Evolutionary conservation across 2,797 vertebrate genomes (phyloP), one percentile per base, ranked within the genome.

Genomic region (Tenualosa thibaudeaui): DNA sequence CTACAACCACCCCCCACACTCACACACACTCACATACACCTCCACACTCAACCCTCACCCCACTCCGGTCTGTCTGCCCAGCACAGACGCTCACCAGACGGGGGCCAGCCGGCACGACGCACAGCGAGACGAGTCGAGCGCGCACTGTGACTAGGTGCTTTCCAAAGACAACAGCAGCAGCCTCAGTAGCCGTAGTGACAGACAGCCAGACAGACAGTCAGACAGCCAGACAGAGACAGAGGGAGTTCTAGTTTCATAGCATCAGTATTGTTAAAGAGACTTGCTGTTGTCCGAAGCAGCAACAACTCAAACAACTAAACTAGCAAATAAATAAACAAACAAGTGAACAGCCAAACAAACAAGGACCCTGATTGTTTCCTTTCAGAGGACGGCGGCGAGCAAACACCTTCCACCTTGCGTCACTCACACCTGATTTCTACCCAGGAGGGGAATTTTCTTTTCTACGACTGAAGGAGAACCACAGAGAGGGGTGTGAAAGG

Each of bases 31-130:
- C 31, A 31, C 31, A 31, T 31, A 31, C 60, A 62, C 60, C 60
- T n/a, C 5, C 60, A 62, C 60, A 22, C 60, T n/a, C 60, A 31
- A 31, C 31, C 31, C 31, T 31, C 26, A 31, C 65, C 26, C 26
- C 31, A 75, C 65, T 13, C 26, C 65, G 2, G 62, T 68, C 24
- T 68, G 62, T 68, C 62, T 68, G 24, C 62, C 62, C 31, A 5
- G 68, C 68, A 40, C 68, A 75, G 68, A 75, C 68, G 68, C 68
- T 75, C 54, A 17, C 37, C 82, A 65, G 56, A 83, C 56, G 7
- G 49, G 13, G 13, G 68, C 68, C 68, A 40, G 31, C 13, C 68
- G 68, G 37, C 68, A 75, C 46, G 3, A 1, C 0, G 46, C 46
- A 46, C 46, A 46, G 46, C 46, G 4, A 46, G 46, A 31, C 65